Conservation (phyloP, 37 sponge, comb jelly and placozoan species). For the Diacarnus erythraeanus region DNA sequence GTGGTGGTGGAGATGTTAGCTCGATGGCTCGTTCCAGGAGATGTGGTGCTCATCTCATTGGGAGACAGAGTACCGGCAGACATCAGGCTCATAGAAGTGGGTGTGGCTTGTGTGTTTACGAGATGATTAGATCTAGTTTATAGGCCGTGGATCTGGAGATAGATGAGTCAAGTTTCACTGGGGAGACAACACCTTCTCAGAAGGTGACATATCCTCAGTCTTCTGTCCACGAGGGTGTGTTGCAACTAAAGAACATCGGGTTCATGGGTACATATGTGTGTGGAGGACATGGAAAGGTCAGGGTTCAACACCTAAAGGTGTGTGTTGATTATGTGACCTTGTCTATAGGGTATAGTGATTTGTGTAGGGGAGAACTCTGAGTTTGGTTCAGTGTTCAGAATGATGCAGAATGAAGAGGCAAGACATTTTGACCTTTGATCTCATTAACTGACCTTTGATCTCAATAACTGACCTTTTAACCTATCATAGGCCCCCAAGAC, state of each 20-base stretch:
- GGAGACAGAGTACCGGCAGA: conserved; percentile 99
- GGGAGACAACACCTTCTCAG: conserved; percentile 80
- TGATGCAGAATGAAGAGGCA: conserved; percentile 92
- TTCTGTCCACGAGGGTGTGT: conserved; percentile 21
- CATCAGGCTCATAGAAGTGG: conserved; percentile 86
- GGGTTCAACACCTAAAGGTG: too few relatives aligned
- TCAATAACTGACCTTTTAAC: background rate
- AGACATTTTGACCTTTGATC: background rate
- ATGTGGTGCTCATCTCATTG: conserved; percentile 76
- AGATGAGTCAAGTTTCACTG: conserved; percentile 99
- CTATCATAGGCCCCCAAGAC: conserved; percentile 89
- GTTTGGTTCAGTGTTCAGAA: conserved; percentile 93
- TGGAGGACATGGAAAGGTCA: conserved; percentile 87
- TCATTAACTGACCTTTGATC: too few relatives aligned
- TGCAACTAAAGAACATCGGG: conserved; percentile 74
- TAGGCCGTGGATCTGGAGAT: conserved; percentile 88
- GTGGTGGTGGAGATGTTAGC: conserved; percentile 81
- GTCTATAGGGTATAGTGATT: conserved; percentile 84
- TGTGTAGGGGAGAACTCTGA: conserved; percentile 90
- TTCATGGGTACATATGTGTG: conserved; percentile 98
- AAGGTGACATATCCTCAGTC: conserved; percentile 58
- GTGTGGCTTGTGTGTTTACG: conserved; percentile 1
- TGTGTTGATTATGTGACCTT: background rate
- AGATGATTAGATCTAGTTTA: too few relatives aligned
- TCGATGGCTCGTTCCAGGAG: conserved; percentile 93